Evolutionary conservation across 35 echinoderm and acorn worm species (phyloP).

Genomic region (Heliocidaris erythrogramma): DNA sequence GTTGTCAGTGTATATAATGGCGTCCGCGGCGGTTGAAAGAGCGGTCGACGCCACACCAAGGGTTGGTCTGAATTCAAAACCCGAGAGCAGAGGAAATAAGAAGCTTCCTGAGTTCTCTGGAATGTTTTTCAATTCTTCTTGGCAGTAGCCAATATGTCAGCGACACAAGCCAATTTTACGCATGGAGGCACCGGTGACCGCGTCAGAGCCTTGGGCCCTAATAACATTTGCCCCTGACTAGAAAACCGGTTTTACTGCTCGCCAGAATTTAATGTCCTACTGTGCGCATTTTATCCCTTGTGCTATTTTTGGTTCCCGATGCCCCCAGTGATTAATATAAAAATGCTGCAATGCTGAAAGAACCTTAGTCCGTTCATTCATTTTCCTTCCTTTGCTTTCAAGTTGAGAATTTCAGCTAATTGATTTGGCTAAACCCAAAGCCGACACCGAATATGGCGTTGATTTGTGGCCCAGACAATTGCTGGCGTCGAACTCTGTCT

Average conservation of each 20-base stretch:
- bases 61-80: neutral
- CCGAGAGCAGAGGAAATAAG: slow-evolving; percentile 31
- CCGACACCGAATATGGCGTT: neutral
- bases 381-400: neutral
- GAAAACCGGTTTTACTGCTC: slow-evolving; percentile 10
- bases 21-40: neutral
- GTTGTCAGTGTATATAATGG: neutral
- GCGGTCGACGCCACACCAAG: neutral
- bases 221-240: slow-evolving; percentile 11
- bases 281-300: neutral
- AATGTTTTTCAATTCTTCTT: slow-evolving; percentile 45
- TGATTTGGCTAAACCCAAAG: neutral
- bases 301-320: neutral
- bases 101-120: neutral
- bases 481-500: neutral
- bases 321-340: slow-evolving; percentile 9
- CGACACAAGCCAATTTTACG: slow-evolving; percentile 51
- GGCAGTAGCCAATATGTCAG: slow-evolving; percentile 47
- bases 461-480: neutral
- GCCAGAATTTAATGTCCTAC: slow-evolving; percentile 26
- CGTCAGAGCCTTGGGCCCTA: slow-evolving; percentile 10
- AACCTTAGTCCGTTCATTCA: neutral
- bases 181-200: slow-evolving; percentile 34
- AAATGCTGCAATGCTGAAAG: slow-evolving; percentile 2
- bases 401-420: neutral